Base-by-base conservation (phyloP, 2,888 invertebrate genomes). In the Glomeris marginata region DNA sequence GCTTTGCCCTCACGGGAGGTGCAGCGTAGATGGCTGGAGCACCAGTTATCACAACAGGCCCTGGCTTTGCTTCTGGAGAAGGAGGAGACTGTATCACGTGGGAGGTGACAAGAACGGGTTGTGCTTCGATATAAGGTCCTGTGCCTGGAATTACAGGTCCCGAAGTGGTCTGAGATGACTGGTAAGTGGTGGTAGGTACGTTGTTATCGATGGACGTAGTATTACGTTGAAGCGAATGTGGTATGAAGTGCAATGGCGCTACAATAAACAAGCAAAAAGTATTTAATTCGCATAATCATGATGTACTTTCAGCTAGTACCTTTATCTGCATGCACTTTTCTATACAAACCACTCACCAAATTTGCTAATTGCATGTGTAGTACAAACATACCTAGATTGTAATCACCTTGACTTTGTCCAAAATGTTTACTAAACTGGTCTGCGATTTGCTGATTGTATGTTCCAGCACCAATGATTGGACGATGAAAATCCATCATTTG, bases 401-500 rank as follows among this genome's bases (percentile, higher is more conserved):
- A 28, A 28, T 28, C 28, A 28, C 4, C 28, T 41, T 47, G 42
- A 13, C 18, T 21, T 28, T 47, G 43, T 10, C 36, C 45, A 15
- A 47, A 22, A 16, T 51, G 47, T 36, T 51, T 47, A 13, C 42
- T 41, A 5, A 51, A 37, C 21, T 51, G 51, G 22, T 47, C 41
- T 22, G 47, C 47, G 5, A 49, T 18, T 28, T 28, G 21, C 16
- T 77, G 77, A 45, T 73, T 78, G 59, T 79, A 86, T 0, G 82
- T 80, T 56, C 77, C 78, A 1, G 79, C 75, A 0, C 80, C 81
- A 41, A 84, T 82, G 38, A 85, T 58, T 16, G 55, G 56, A 34
- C 57, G 53, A 37, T 58, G 77, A 13, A 78, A 75, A 2, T 78
- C 71, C 45, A 71, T 71, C 11, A 72, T 71, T 8, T 78, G 77